Evolutionary conservation across 1,140 invertebrate species (phyloP), one percentile per base, ranked within the genome.

Genomic region (Subanguina moxae): DNA sequence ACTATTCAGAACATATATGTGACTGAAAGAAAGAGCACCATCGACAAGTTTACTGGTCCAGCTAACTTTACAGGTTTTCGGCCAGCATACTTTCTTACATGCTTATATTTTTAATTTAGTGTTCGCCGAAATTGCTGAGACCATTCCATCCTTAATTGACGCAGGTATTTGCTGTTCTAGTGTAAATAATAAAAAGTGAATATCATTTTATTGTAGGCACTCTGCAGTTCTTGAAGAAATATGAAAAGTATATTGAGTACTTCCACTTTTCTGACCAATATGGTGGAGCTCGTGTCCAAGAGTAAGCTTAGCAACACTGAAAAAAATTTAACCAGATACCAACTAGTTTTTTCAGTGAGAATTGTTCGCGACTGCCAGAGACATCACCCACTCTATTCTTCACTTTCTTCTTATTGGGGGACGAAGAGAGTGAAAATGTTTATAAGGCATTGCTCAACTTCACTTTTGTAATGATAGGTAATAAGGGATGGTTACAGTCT

Each of bases 231-330:
- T 85, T 97, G 67, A 88, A 89, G 68, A 93, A 91, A 84, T 94
- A 90, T 86, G 87, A 90, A 72, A 87, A 89, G 69, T 86, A 89
- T 77, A 88, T 99, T 76, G 94, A 98, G 83, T 97, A 90, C 84
- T 90, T 99, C 83, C 94, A 98, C 85, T 89, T 98, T 78, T 95
- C 93, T 65, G 95, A 99, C 85, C 91, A 95, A 82, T 97, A 89
- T 84, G 65, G 61, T 23, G 85, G 94, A 48, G 87, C 87, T 7
- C 93, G 94, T 83, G 88, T 90, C 80, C 88, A 90, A 80, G 93
- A 96, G 89, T 91, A 85, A 88, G 89, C 86, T 57, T 17, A 7
- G 21, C 65, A 15, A 3, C 15, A 38, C 32, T n/a, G n/a, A n/a
- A n/a, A n/a, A n/a, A n/a, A 43, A n/a, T 23, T 19, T 46, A 69